Evolutionary conservation across 2,113 vertebrate species (phyloP), one percentile per base, ranked within the genome.

Genomic region (Apaloderma vittatum): DNA sequence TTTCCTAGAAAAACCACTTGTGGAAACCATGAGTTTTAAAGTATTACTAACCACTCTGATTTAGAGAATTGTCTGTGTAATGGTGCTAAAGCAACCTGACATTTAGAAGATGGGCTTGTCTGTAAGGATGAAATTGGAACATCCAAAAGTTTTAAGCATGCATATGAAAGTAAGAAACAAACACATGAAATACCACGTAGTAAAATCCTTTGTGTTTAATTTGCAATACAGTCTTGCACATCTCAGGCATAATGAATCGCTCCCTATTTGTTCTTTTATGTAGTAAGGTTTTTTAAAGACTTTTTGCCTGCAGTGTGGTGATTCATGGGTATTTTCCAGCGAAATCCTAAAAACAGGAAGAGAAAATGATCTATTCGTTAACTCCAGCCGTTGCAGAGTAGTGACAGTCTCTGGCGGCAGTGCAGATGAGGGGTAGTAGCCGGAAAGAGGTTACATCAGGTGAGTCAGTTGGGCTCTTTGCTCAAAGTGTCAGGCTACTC

Each of bases 271-370:
- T 30, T 48, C 37, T 92, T 93, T 86, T 30, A 24, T 58, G 36
- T 29, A 70, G 30, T 21, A 18, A 36, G 24, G 30, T 58, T 62
- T 91, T 90, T 51, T 40, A 40, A 8, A 40, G 40, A 40, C 40
- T 43, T 71, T 93, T 90, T 82, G 43, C 61, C 76, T 96, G 83
- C 32, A 67, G 70, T 65, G 92, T 79, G 57, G 32, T 29, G 87
- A 57, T 67, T 93, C 48, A 46, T 76, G 9, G 3, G 66, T 36
- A 37, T 17, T 83, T 79, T 88, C 40, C 40, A 26, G 19, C 37
- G 24, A 84, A 88, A 61, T 43, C 66, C 72, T 82, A 76, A 77
- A 95, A 68, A 3, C 11, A 22, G 32, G 15, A 51, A 65, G 11
- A 59, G 18, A 77, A 93, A 80, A 79, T 10, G 75, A 82, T 32